Evolutionary conservation across 2,888 invertebrate genomes (phyloP).

Genomic region (Rhaphigaster nebulosa): DNA sequence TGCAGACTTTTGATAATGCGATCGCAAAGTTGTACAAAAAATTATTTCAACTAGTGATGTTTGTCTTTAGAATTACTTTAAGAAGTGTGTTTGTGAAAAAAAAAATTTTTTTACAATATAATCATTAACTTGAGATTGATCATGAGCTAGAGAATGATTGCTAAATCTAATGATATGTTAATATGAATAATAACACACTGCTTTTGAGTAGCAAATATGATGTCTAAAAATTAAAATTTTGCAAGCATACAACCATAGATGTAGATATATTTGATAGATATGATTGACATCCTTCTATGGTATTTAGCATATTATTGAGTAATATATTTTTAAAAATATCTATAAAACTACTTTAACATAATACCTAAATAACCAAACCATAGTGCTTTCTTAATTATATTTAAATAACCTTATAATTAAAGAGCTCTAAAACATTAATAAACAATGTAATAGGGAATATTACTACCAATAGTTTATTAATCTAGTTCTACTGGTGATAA

Average conservation of each 20-base stretch:
- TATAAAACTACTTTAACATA: neutral
- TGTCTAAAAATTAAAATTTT: neutral
- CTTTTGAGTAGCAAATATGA: neutral
- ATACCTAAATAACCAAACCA: no score
- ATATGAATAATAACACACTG: neutral
- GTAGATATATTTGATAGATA: no score
- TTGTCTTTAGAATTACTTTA: no score
- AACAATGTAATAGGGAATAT: neutral
- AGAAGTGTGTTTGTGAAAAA: no score
- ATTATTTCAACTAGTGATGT: no score
- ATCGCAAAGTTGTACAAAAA: no score
- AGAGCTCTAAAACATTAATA: neutral
- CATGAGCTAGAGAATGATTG: neutral
- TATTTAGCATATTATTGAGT: neutral
- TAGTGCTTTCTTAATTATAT: no score
- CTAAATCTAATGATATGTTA: neutral
- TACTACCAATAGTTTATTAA: neutral
- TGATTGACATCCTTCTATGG: neutral
- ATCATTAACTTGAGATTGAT: no score
- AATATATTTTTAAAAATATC: no score
- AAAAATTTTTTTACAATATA: no score
- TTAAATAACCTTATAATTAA: no score
- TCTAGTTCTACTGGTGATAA: neutral
- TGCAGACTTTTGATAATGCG: no score
- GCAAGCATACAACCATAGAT: neutral